Conservation (phyloP, 2,888 invertebrate species). For the Phyllotreta cruciferae region DNA sequence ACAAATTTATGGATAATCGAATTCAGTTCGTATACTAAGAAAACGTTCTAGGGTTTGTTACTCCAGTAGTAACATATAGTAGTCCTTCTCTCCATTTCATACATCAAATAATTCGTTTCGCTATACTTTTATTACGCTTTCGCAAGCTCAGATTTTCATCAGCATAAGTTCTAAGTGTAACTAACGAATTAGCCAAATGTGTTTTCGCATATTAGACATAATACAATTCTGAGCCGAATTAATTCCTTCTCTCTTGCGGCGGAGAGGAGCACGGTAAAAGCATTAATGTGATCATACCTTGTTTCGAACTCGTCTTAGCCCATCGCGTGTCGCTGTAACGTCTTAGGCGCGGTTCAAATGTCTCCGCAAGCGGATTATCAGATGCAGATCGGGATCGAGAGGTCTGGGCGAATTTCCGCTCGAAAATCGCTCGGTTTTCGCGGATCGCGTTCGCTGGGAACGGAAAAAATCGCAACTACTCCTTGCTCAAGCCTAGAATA, state of each 20-base stretch:
- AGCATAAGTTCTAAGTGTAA: slow-evolving; percentile 42
- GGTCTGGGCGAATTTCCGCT: slow-evolving; percentile 9
- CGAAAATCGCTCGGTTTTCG: slow-evolving; percentile 11
- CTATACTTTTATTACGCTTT: background rate
- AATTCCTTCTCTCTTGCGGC: slow-evolving; percentile 59
- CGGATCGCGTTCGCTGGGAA: background rate
- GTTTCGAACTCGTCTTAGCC: slow-evolving; percentile 58
- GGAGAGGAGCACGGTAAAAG: slow-evolving; percentile 58
- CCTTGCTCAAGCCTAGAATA: background rate
- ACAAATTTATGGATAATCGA: too few relatives aligned
- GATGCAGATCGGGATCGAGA: slow-evolving; percentile 54
- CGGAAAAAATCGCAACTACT: background rate
- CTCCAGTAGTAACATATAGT: too few relatives aligned
- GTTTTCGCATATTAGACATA: slow-evolving; percentile 60
- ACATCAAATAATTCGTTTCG: too few relatives aligned
- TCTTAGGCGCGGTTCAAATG: slow-evolving; percentile 58
- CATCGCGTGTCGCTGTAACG: slow-evolving; percentile 55
- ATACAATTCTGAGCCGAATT: slow-evolving; percentile 58
- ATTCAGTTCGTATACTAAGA: too few relatives aligned
- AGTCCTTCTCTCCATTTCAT: too few relatives aligned
- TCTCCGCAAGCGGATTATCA: slow-evolving; percentile 61
- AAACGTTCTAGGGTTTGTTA: too few relatives aligned
- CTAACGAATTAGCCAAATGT: slow-evolving; percentile 56
- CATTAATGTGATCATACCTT: slow-evolving; percentile 61
- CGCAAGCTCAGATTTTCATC: background rate